Base-by-base conservation (phyloP, 2,113 vertebrate species). In the Petroica traversi region DNA sequence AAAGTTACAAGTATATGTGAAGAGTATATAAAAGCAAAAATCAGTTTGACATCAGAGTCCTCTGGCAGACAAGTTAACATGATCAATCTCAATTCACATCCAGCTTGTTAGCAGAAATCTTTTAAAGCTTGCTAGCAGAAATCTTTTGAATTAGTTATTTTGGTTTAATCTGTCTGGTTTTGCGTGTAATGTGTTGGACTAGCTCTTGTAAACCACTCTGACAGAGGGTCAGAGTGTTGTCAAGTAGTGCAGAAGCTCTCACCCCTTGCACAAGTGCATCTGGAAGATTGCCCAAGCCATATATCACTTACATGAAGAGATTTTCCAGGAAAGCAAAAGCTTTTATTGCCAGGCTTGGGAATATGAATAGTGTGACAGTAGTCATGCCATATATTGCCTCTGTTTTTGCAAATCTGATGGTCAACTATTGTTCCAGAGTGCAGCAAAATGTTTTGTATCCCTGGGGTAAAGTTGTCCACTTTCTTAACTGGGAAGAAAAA, bases 91-190 rank as follows among this genome's bases (percentile, higher is more conserved):
- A 25, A 34, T 85, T 90, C 36, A 52, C 46, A 68, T 95, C 49
- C 71, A 91, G 29, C 76, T 91, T 88, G 26, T 83, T 91, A 74
- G 55, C 20, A 77, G 89, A 92, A 92, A 71, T 33, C 41, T 91
- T 88, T 96, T 46, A 49, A 80, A 91, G 23, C 63, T 84, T 85
- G n/a, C 78, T 94, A 69, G 51, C 25, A 91, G 72, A 91, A 95
- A 67, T 71, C 29, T 84, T 91, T 93, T 58, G 49, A 80, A 86
- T 91, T 38, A 91, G 43, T 58, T 58, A 46, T 33, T 77, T 85
- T 89, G 76, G 74, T 95, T 89, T 84, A 84, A 92, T 86, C 64
- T 64, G 81, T 14, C 38, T 67, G 77, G 77, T 77, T 80, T 69
- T 86, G 20, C 2, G 1, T 59, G 59, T 51, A 67, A 34, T 55